Conservation (phyloP, 23 tunicate species). For the Trididemnum miniatum region DNA sequence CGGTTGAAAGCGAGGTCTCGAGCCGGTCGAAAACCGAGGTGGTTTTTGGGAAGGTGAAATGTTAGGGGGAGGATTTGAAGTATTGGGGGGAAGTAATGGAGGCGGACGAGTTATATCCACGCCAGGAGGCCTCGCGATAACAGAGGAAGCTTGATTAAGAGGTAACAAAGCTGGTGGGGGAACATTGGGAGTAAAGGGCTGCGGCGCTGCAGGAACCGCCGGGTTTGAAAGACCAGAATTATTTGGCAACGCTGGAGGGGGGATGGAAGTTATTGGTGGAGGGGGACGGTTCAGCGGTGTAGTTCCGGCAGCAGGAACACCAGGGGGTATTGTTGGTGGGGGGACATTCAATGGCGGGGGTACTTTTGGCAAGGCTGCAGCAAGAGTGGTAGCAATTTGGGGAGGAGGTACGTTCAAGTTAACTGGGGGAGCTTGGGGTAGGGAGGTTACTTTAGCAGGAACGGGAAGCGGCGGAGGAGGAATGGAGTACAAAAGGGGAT, state of each 20-base stretch:
- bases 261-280: neutral
- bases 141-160: neutral
- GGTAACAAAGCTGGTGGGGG: conserved; percentile 2
- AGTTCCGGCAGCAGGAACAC: neutral
- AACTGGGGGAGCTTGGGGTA: neutral
- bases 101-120: neutral
- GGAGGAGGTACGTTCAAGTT: conserved; percentile 31
- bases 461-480: conserved; percentile 36
- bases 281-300: neutral
- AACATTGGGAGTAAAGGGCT: neutral
- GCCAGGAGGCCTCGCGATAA: neutral
- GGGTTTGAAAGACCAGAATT: neutral
- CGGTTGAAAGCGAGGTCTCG: too few relatives aligned
- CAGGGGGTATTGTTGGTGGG: conserved; percentile 4
- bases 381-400: neutral
- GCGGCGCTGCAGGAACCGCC: neutral
- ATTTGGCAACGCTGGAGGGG: neutral
- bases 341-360: neutral
- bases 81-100: neutral
- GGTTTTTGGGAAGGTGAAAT: conserved; percentile 3
- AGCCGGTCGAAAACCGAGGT: neutral
- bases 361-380: neutral
- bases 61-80: conserved; percentile 5
- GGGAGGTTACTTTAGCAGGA: neutral
- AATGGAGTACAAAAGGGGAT: conserved; percentile 19